Evolutionary conservation across 2,888 invertebrate species (phyloP), one percentile per base, ranked within the genome.

Genomic region (Endotricha flammealis): DNA sequence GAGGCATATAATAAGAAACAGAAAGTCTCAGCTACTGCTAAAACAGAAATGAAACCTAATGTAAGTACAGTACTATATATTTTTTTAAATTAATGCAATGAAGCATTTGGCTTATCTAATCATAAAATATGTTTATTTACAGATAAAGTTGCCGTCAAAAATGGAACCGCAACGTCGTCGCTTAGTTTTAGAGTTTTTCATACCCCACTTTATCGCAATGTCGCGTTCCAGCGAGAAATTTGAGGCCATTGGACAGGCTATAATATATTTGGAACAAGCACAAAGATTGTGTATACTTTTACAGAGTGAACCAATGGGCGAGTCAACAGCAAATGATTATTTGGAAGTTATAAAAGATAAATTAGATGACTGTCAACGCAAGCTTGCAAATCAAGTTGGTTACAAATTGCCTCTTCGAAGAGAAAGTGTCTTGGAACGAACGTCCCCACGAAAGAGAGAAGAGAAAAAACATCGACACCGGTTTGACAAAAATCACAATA

Each of bases 131-230:
- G 1, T 16, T 11, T 24, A 32, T 82, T 78, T 74, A 23, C 71
- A 88, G 88, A 66, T 74, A 39, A 73, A 76, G 41, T 38, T 87
- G 39, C 82, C 83, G 13, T 31, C 61, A 5, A 80, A 76, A 57
- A 67, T 93, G 64, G 91, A 91, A 36, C 61, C 87, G 1, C 80
- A 89, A 41, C 87, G 92, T 32, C 83, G 90, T 29, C 85, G 90
- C n/a, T 70, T 89, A 36, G 79, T 94, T 1, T 67, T 94, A 0
- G 90, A 91, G 57, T 90, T 92, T 55, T 92, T 95, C 52, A 90
- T 93, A 31, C 82, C 90, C 10, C 93, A 93, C 55, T 91, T 93
- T 52, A 88, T 94, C 20, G 87, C 89, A 33, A 92, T 94, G 88
- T 90, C 92, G 0, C 87, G 90, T 34, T 88, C 87, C 31, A 91